Base-by-base conservation (phyloP, 2,113 vertebrate species). In the Nannobrachium achirus region DNA sequence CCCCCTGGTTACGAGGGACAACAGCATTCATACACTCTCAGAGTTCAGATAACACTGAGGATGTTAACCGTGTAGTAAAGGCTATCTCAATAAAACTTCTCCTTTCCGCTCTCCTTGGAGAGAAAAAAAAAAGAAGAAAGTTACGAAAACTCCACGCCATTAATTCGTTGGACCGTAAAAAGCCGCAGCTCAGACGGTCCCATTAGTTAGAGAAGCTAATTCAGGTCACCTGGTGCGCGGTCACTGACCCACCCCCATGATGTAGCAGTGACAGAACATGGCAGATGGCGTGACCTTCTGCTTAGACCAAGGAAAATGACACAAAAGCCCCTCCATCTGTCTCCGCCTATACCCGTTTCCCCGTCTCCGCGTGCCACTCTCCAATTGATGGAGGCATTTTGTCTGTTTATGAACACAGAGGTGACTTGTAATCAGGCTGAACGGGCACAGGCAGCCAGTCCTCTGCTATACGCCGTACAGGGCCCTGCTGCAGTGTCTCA, bases 391-490 rank as follows among this genome's bases (percentile, higher is more conserved):
- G 62, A 56, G 61, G 66, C 82, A 84, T 51, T 89, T 88, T 89
- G 80, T 80, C 76, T 82, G 86, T 88, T 91, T 80, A 89, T 89
- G 86, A 84, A 87, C 87, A 85, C 75, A 87, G 83, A 90, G 85
- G 86, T 91, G 86, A 89, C 84, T 84, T 81, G 86, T 90, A 91
- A 93, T 92, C 88, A 90, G 84, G 81, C 79, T 81, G 84, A 88
- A 87, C 76, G 75, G 87, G 80, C 83, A 70, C 78, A 78, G 73
- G 70, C 81, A 78, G 75, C 79, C 48, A 56, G 67, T 53, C 56
- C 77, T 80, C 64, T 10, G 64, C 81, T 84, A n/a, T n/a, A n/a
- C n/a, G n/a, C n/a, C n/a, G n/a, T n/a, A 66, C 52, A 33, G 9
- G 69, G 75, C 76, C 66, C 86, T 82, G 25, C 25, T 33, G 25